Percentiles rank a stretch among this genome's conserved stretches.
Conservation (phyloP, 2,797 vertebrate species). For the Pseudotriccus pelzelni region DNA sequence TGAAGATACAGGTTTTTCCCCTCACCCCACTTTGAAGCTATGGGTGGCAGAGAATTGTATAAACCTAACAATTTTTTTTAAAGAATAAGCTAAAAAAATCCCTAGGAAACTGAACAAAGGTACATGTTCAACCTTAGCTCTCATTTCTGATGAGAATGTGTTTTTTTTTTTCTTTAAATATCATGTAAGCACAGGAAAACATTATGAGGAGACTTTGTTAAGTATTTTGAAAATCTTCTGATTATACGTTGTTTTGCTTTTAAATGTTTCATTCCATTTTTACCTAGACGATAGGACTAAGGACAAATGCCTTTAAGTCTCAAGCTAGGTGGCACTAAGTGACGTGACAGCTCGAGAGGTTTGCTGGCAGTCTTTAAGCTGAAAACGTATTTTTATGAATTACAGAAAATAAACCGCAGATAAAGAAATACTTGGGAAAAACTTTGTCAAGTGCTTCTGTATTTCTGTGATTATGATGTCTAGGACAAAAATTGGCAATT, state of each 20-base stretch:
- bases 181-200: neutral
- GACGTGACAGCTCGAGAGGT: neutral
- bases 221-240: neutral
- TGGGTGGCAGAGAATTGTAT: neutral
- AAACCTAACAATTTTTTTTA: neutral
- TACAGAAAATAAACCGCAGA: neutral
- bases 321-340: neutral
- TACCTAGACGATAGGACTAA: neutral
- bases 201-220: neutral
- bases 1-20: neutral
- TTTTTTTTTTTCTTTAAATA: neutral
- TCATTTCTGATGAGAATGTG: neutral
- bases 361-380: neutral
- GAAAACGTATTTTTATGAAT: neutral
- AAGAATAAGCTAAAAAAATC: neutral
- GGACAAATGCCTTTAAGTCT: neutral
- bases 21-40: neutral
- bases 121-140: neutral
- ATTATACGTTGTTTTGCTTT: neutral
- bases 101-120: neutral
- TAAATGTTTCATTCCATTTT: neutral
- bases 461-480: neutral
- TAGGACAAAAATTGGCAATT: neutral
- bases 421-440: neutral
- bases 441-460: neutral